Conservation (phyloP, 2,797 vertebrate genomes). For the Novumbra hubbsi region DNA sequence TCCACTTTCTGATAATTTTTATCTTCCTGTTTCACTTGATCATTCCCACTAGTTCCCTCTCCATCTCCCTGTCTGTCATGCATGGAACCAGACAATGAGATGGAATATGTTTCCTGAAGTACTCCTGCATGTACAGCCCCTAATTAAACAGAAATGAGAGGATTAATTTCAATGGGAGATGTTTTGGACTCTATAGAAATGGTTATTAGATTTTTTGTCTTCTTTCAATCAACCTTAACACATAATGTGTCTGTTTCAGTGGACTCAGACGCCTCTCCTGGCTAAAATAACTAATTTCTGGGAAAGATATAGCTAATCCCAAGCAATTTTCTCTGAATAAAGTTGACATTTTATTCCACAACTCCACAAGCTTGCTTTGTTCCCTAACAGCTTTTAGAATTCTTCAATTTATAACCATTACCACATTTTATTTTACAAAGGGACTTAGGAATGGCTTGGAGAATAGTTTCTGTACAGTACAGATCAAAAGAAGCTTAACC, state of each 20-base stretch:
- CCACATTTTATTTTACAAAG: not conserved
- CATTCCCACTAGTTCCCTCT: conserved; percentile 18
- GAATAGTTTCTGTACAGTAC: too few relatives aligned
- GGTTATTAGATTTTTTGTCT: conserved; percentile 34
- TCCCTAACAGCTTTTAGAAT: conserved; percentile 46
- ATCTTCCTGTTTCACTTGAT: too few relatives aligned
- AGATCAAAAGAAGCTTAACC: too few relatives aligned
- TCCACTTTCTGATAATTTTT: too few relatives aligned
- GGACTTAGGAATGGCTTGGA: too few relatives aligned
- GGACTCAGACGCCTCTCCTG: conserved; percentile 48
- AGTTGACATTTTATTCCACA: conserved; percentile 71
- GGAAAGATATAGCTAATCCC: conserved; percentile 58
- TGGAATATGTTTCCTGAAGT: conserved; percentile 58
- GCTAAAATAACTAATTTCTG: conserved; percentile 59
- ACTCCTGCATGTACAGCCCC: conserved; percentile 62
- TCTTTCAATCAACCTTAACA: conserved; percentile 45
- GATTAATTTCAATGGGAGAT: conserved; percentile 60
- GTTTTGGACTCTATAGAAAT: conserved; percentile 43
- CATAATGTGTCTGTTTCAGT: conserved; percentile 60
- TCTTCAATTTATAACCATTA: conserved; percentile 59
- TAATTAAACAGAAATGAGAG: conserved; percentile 65
- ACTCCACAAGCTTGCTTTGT: conserved; percentile 39
- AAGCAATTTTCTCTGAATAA: conserved; percentile 55
- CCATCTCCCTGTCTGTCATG: conserved; percentile 27
- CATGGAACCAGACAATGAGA: conserved; percentile 40